Evolutionary conservation across 2,888 invertebrate species (phyloP).

Genomic region (Cloeon dipterum): DNA sequence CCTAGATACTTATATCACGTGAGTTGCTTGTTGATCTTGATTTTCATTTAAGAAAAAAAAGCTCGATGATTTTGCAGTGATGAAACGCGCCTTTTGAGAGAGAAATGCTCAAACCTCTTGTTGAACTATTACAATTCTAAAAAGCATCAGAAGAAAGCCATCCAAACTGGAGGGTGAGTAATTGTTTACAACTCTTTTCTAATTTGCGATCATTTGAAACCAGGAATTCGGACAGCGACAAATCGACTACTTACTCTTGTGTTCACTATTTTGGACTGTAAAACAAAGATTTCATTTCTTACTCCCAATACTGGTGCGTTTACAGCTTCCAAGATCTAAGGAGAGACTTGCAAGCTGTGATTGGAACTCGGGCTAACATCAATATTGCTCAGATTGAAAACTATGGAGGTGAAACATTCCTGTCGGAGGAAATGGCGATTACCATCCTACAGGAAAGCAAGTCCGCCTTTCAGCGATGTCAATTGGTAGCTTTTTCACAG

Average conservation of each 20-base stretch:
- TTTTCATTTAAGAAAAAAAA: slow-evolving; percentile 3
- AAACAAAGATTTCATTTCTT: slow-evolving; percentile 6
- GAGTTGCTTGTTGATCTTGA: slow-evolving; percentile 12
- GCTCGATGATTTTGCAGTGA: slow-evolving; percentile 19
- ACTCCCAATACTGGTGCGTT: no score
- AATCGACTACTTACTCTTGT: no score
- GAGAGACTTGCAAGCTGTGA: slow-evolving; percentile 79
- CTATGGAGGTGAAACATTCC: slow-evolving; percentile 90
- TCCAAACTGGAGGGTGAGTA: slow-evolving; percentile 60
- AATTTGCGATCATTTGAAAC: no score
- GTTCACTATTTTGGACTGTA: no score
- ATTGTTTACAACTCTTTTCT: no score
- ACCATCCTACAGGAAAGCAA: slow-evolving; percentile 76
- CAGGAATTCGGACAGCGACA: no score
- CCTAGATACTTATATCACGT: slow-evolving; percentile 53
- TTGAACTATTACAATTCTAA: slow-evolving; percentile 77
- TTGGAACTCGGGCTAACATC: slow-evolving; percentile 76
- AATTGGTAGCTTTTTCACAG: slow-evolving; percentile 26
- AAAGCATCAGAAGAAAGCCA: slow-evolving; percentile 83
- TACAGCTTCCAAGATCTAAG: slow-evolving; percentile 70
- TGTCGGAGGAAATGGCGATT: slow-evolving; percentile 85
- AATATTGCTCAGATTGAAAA: slow-evolving; percentile 88
- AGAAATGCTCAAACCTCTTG: slow-evolving; percentile 49
- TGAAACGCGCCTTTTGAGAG: slow-evolving; percentile 56
- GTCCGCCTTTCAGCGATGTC: slow-evolving; percentile 71